phyloP scores from a whole-genome alignment of 2,888 invertebrate genomes.

The Heliconius charithonia region DNA sequence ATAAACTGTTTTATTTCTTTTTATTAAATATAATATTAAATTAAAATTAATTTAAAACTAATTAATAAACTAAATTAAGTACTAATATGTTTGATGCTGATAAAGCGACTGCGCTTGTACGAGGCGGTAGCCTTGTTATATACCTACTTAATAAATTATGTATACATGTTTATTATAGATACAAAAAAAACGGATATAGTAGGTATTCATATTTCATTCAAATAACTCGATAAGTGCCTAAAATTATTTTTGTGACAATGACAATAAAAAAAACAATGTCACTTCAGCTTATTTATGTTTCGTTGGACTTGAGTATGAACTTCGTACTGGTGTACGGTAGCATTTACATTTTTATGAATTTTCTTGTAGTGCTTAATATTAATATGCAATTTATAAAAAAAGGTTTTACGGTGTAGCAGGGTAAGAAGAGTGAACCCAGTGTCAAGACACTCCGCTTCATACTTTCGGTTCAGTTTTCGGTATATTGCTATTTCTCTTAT shows the following conservation, averaged over 20 bases:
- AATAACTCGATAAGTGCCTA: background rate
- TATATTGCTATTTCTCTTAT: too few relatives aligned
- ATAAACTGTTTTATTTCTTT: conserved; percentile 7
- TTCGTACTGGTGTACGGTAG: background rate
- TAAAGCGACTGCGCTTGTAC: conserved; percentile 50
- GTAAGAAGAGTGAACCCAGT: too few relatives aligned
- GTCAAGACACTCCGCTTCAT: too few relatives aligned
- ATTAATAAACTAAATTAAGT: background rate
- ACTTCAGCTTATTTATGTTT: background rate
- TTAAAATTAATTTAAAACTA: conserved; percentile 42
- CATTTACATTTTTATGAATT: background rate
- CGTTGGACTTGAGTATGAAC: background rate
- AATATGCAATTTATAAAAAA: too few relatives aligned
- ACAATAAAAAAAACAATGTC: background rate
- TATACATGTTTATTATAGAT: conserved; percentile 45
- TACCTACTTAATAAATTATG: conserved; percentile 53
- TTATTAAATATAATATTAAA: conserved; percentile 12
- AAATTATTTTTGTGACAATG: background rate
- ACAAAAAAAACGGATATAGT: background rate
- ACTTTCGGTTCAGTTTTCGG: too few relatives aligned
- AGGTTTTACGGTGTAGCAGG: too few relatives aligned
- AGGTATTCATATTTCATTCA: background rate
- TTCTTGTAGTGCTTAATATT: too few relatives aligned
- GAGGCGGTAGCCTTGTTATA: conserved; percentile 51
- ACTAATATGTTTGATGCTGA: background rate